Evolutionary conservation across 2,888 invertebrate genomes (phyloP), one percentile per base, ranked within the genome.

Genomic region (Hoplodrina ambigua): DNA sequence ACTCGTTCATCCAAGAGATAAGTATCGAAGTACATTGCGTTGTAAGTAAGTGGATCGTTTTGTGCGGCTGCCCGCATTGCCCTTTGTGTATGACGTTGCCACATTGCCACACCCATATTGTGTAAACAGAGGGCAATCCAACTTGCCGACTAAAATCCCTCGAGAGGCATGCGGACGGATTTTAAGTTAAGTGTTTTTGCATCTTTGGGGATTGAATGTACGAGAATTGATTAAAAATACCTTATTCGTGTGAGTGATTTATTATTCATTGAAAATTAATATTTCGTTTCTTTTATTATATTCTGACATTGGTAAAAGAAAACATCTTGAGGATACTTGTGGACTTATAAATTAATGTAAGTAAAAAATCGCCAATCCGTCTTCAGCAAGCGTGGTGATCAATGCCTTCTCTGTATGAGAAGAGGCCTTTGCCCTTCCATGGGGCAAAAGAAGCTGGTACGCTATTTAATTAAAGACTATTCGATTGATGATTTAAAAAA

Each of bases 31-130:
- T 65, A 66, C 52, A 74, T 75, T 71, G 67, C 76, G 64, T 57
- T 69, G 75, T 72, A 72, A 73, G 75, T 69, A 65, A 69, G 71
- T 76, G 81, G 74, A 76, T 72, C 64, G 64, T 75, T 78, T 72
- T 72, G 64, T 73, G 41, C 10, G 72, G 66, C 57, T 57, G 72
- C 85, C 83, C 84, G 82, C 74, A 81, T 81, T 72, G 78, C 72
- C 78, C 74, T 85, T 85, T 80, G 82, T 72, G 62, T 74, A 60
- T 67, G 61, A 66, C 71, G 66, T 69, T 79, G 77, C 55, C 66
- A 30, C 65, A 57, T 46, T 41, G 46, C 64, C 78, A 69, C 69
- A 63, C 73, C 75, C 67, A 33, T 50, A 68, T 73, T 75, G 50
- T 57, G 78, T 78, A 78, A 83, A 82, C 71, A 67, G 53, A 49